These are phyloP conservation scores for Acropora yongei DNA, from an alignment of 64 coral and sea anemone species.

Conservation along the genomic window DNA sequence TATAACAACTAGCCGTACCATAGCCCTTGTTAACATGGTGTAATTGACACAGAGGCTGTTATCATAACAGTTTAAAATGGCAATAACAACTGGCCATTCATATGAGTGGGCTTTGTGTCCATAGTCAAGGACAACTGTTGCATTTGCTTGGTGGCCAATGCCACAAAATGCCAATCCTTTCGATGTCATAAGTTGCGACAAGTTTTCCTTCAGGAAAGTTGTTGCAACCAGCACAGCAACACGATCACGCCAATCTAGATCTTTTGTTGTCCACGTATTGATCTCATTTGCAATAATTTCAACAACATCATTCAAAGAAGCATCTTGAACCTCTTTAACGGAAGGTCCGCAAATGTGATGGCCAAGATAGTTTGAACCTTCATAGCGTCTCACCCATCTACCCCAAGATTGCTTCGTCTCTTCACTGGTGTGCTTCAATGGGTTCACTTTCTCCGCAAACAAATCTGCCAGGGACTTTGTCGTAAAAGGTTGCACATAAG, in stretches of 20 bases:
- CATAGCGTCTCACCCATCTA: neutral
- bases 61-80: neutral
- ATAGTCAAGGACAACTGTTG: conserved; percentile 20
- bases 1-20: conserved; percentile 14
- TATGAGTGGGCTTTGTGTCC: conserved; percentile 27
- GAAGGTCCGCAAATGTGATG: conserved; percentile 30
- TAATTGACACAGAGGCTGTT: neutral
- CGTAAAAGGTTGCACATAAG: neutral
- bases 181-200: neutral
- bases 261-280: neutral
- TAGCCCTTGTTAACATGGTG: conserved; percentile 34
- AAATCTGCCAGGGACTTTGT: conserved; percentile 1
- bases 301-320: neutral
- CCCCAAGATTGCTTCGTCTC: neutral
- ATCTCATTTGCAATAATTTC: neutral
- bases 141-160: neutral
- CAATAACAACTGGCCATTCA: conserved; percentile 32
- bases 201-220: neutral
- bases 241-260: neutral
- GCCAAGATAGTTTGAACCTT: conserved; percentile 16
- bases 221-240: conserved; percentile 23
- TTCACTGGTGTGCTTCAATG: neutral
- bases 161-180: conserved; percentile 3
- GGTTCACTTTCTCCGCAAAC: neutral
- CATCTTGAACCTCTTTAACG: no score